Conservation (phyloP, 2,113 vertebrate species). For the Danionella cerebrum region DNA sequence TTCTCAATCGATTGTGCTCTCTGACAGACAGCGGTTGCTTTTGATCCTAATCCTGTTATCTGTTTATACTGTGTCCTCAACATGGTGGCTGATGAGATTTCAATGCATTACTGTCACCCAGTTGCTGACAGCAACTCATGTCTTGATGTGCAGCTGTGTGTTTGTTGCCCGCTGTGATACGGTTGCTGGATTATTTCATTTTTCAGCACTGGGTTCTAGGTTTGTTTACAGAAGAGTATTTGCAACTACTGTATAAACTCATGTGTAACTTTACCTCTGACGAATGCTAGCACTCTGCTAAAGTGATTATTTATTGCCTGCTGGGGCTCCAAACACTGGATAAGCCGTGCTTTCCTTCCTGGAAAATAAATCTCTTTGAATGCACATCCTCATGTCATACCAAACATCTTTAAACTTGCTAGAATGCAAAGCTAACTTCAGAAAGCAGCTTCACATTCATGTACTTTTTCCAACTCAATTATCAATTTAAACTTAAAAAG, state of each 20-base stretch:
- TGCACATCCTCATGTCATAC: not conserved
- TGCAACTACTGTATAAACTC: not conserved
- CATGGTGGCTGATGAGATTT: conserved; percentile 38
- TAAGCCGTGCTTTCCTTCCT: not conserved
- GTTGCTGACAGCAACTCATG: conserved; percentile 18
- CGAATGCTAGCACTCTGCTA: not conserved
- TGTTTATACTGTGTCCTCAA: conserved; percentile 42
- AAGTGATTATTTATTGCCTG: conserved; percentile 22
- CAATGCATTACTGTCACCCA: conserved; percentile 39
- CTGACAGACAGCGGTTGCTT: conserved; percentile 38
- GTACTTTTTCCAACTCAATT: too few relatives aligned
- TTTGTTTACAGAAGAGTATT: not conserved
- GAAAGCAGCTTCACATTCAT: too few relatives aligned
- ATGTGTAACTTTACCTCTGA: conserved; percentile 14
- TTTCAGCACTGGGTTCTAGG: not conserved
- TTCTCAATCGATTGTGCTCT: conserved; percentile 36
- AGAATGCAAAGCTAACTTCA: too few relatives aligned
- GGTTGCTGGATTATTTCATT: not conserved
- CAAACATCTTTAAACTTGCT: not conserved
- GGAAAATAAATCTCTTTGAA: not conserved
- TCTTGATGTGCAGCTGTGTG: conserved; percentile 2
- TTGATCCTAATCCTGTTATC: conserved; percentile 45
- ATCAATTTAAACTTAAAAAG: too few relatives aligned
- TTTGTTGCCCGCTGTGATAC: conserved; percentile 6
- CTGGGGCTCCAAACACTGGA: not conserved